A percentile compares a stretch with the other conserved stretches of the same genome.
These are phyloP conservation scores for Lepidocyrtoides sp. DNA, from an alignment of 2,888 invertebrate genomes.

Conservation along the genomic window DNA sequence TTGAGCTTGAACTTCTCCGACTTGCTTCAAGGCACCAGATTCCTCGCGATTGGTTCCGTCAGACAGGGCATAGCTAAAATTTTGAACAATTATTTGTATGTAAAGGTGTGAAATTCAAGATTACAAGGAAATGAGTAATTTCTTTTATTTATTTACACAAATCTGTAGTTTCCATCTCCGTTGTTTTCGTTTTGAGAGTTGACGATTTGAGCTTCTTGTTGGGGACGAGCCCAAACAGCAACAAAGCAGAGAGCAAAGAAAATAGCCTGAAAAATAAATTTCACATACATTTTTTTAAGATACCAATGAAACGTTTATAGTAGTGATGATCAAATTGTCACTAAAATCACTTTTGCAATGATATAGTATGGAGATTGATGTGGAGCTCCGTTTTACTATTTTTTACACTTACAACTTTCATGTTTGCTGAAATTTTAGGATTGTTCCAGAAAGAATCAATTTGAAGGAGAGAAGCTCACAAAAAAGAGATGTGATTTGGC, in stretches of 20 bases:
- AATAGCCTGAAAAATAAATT: slow-evolving; percentile 56
- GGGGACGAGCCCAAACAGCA: slow-evolving; percentile 76
- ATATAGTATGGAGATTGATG: too few relatives aligned
- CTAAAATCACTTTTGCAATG: too few relatives aligned
- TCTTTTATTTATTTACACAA: slow-evolving; percentile 55
- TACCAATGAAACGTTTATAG: too few relatives aligned
- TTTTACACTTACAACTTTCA: slow-evolving; percentile 73
- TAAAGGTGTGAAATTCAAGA: background rate
- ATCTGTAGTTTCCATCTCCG: slow-evolving; percentile 82
- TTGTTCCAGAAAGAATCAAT: slow-evolving; percentile 28
- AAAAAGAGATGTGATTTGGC: background rate
- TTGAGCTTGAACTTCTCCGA: slow-evolving; percentile 81
- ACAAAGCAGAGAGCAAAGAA: slow-evolving; percentile 70
- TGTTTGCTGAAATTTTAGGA: background rate
- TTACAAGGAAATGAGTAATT: background rate
- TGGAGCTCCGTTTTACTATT: too few relatives aligned
- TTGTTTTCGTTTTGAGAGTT: slow-evolving; percentile 75
- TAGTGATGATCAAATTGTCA: too few relatives aligned
- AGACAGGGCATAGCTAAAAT: slow-evolving; percentile 80
- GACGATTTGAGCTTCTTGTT: slow-evolving; percentile 75
- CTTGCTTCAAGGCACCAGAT: slow-evolving; percentile 77
- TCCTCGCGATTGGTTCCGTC: slow-evolving; percentile 83
- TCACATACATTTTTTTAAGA: slow-evolving; percentile 18
- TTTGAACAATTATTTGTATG: too few relatives aligned
- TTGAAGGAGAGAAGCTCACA: background rate